Evolutionary conservation across 2,113 vertebrate genomes (phyloP).

Genomic region (Nettapus auritus): DNA sequence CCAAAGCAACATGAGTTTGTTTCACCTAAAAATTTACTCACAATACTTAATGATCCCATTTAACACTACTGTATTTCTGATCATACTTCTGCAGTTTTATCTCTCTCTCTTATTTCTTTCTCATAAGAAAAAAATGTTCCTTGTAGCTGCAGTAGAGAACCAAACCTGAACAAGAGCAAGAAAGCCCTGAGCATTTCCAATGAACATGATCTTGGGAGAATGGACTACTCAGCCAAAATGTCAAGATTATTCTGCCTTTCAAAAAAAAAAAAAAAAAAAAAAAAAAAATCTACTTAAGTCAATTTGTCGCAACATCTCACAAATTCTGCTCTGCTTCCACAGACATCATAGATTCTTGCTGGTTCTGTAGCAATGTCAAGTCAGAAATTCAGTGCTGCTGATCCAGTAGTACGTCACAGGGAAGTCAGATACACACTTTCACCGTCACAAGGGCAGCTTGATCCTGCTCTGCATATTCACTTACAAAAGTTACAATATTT

Average conservation of each 20-base stretch:
- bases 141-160: not conserved
- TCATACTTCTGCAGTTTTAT: not conserved
- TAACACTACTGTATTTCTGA: not conserved
- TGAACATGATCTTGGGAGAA: not conserved
- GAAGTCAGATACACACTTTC: not conserved
- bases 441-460: not conserved
- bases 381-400: not conserved
- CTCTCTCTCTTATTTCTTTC: not conserved
- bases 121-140: not conserved
- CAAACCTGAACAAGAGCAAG: not conserved
- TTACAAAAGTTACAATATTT: not conserved
- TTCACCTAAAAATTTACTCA: not conserved
- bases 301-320: slow-evolving; percentile 5
- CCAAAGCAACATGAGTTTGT: not conserved
- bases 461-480: not conserved
- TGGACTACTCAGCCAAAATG: not conserved
- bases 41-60: not conserved
- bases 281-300: no score
- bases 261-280: no score
- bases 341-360: not conserved
- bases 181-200: not conserved
- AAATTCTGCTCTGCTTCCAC: not conserved
- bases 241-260: not conserved
- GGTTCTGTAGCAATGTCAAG: not conserved
- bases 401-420: not conserved